Evolutionary conservation across 2,888 invertebrate genomes (phyloP), one percentile per base, ranked within the genome.

Genomic region (Apotomis capreana): DNA sequence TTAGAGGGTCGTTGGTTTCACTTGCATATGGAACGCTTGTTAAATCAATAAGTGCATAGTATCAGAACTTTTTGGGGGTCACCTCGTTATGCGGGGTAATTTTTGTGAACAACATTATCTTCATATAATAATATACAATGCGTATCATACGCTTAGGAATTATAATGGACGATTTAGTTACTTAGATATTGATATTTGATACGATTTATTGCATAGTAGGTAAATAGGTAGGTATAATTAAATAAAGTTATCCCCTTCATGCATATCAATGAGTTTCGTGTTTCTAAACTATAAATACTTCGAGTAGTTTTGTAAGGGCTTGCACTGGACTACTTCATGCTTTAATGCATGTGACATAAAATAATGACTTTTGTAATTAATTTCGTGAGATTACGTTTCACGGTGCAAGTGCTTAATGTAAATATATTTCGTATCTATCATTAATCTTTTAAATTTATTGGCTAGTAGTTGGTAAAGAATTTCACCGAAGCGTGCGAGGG

Each of bases 401-500:
- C 81, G 83, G 84, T 79, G 82, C 85, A 87, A 82, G 87, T 89
- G 87, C 84, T 87, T 89, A 89, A 88, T 68, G 87, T 87, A 87
- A 87, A 90, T 89, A 89, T 85, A 89, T 89, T 86, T 84, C 80
- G 87, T 86, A 89, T 89, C 86, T 85, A 85, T 87, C 91, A 89
- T 92, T 89, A 89, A 91, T 91, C 91, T 90, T 84, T 79, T 80
- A 81, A 83, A 92, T 91, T 92, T 92, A 91, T 92, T 85, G 84
- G 82, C 79, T 85, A 79, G 83, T 82, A 84, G 85, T 87, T 83
- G 78, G 82, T 84, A 83, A 80, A 83, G 85, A 87, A 84, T 87
- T 85, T 82, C 80, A 84, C 82, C 81, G 78, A 80, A 79, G 80
- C 78, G 81, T 79, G 86, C 85, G 88, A 88, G 86, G 89, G 89